These are phyloP conservation scores for Boloria selene DNA, from an alignment of 2,888 invertebrate species.

Conservation along the genomic window DNA sequence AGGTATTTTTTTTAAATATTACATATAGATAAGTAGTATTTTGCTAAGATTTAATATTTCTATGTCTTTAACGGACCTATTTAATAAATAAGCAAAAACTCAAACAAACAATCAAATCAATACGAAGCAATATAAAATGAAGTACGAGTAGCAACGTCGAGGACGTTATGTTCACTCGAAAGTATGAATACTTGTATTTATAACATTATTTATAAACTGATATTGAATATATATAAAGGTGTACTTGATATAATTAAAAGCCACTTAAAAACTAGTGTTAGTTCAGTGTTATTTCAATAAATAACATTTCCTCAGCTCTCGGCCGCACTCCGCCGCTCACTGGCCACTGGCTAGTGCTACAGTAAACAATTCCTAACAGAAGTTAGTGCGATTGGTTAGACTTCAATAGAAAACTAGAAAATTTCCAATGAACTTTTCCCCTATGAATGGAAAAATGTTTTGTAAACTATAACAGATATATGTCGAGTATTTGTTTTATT, in stretches of 20 bases:
- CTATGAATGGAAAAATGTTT: background rate
- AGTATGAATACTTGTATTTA: no score
- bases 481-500: slow-evolving; percentile 7
- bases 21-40: no score
- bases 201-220: background rate
- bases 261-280: background rate
- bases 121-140: no score
- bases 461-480: slow-evolving; percentile 4
- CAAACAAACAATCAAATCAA: no score
- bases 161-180: no score
- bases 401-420: slow-evolving; percentile 7
- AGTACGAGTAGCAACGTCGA: no score
- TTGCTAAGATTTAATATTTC: no score
- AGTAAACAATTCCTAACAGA: slow-evolving; percentile 10
- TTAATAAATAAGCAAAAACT: no score
- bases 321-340: background rate
- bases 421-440: slow-evolving; percentile 8
- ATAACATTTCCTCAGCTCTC: background rate
- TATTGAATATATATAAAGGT: slow-evolving; percentile 13
- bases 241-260: slow-evolving; percentile 4
- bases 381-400: background rate
- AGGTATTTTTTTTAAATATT: no score
- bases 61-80: no score
- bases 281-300: slow-evolving; percentile 2
- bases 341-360: background rate